Base-by-base conservation (phyloP, 2,888 invertebrate genomes). In the Spodoptera exigua region DNA sequence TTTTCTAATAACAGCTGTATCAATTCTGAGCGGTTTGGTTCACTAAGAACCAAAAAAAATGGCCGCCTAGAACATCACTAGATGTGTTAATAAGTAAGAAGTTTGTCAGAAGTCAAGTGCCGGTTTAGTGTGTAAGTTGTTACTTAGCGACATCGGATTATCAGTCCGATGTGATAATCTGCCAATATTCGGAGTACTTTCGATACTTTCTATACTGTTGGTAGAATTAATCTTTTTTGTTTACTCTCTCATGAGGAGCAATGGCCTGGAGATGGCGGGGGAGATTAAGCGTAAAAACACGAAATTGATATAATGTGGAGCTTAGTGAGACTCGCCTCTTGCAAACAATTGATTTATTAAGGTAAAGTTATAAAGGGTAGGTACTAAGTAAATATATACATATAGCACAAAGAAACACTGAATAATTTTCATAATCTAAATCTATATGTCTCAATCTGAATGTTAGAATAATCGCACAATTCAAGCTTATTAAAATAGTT, bases 41-140 rank as follows among this genome's bases (percentile, higher is more conserved):
- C 21, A 5, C 21, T 27, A 5, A 7, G 27, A n/a, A n/a, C n/a
- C n/a, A n/a, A n/a, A n/a, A n/a, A n/a, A n/a, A n/a, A n/a, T n/a
- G n/a, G n/a, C n/a, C n/a, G n/a, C n/a, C n/a, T n/a, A n/a, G 17
- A 17, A 16, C 34, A 65, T 32, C 44, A 39, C 40, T 41, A 48
- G 36, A 34, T 11, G 9, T 9, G 18, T 51, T 36, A 57, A 56
- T 68, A 63, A 45, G 47, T 57, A 48, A 69, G 40, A 45, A 67
- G 62, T 62, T 62, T 16, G 41, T 16, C 14, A 32, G 39, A 47
- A 55, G 32, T 44, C 49, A 32, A 54, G 37, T 27, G 18, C 61
- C 56, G 56, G 51, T 34, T 51, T 44, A 36, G 18, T 32, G 44
- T 32, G 41, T 37, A 54, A 62, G 69, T 62, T 56, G 36, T 35